Conservation (phyloP, 2,113 vertebrate genomes). For the Leuciscus idus region DNA sequence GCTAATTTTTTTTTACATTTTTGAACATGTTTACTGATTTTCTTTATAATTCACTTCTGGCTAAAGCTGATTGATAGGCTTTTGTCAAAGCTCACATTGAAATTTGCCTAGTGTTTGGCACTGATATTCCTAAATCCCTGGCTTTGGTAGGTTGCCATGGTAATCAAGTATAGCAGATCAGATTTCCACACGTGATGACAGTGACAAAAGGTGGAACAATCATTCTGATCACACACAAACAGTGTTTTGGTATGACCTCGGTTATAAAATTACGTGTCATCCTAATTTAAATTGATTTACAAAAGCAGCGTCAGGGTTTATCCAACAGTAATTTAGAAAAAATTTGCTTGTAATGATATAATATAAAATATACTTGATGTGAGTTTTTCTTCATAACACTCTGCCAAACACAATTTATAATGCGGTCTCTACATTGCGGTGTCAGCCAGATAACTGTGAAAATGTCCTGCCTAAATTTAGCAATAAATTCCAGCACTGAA, state of each 20-base stretch:
- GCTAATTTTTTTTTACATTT: background rate
- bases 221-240: conserved; percentile 24
- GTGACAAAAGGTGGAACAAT: conserved; percentile 42
- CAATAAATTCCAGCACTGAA: conserved; percentile 47
- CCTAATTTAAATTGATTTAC: conserved; percentile 20
- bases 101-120: conserved; percentile 34
- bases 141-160: conserved; percentile 71
- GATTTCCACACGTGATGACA: conserved; percentile 53
- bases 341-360: background rate
- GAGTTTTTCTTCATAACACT: background rate
- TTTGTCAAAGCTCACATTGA: conserved; percentile 3
- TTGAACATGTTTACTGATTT: background rate
- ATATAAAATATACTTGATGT: background rate
- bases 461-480: conserved; percentile 49
- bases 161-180: conserved; percentile 67
- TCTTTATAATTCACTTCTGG: background rate
- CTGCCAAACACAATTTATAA: background rate
- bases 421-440: background rate
- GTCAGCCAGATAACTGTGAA: conserved; percentile 40
- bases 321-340: background rate
- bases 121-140: conserved; percentile 47
- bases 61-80: background rate
- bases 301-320: background rate
- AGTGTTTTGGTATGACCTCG: background rate
- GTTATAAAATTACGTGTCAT: background rate